These are phyloP conservation scores for Melanotaenia trifasciata DNA, from an alignment of 2,797 vertebrate genomes.

Conservation along the genomic window DNA sequence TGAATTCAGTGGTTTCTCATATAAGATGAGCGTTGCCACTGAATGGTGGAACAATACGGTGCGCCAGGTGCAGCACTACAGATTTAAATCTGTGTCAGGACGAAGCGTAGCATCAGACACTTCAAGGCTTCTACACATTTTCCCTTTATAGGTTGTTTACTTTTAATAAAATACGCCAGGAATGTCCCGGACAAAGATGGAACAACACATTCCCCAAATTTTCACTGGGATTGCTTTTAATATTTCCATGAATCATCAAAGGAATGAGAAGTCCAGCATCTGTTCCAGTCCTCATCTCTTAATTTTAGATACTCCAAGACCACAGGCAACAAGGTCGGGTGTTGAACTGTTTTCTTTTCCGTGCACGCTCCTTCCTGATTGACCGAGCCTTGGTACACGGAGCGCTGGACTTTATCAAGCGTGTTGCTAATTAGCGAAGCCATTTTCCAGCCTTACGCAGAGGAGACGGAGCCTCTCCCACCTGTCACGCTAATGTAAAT, in stretches of 20 bases:
- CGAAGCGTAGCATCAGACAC: slow-evolving; percentile 34
- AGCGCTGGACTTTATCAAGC: slow-evolving; percentile 72
- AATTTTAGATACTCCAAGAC: no score
- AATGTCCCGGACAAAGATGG: slow-evolving; percentile 61
- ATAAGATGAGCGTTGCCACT: no score
- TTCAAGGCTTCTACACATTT: slow-evolving; percentile 47
- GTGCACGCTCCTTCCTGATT: slow-evolving; percentile 40
- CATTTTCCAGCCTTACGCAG: slow-evolving; percentile 57
- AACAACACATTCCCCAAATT: slow-evolving; percentile 61
- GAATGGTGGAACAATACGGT: slow-evolving; percentile 2
- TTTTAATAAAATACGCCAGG: slow-evolving; percentile 38
- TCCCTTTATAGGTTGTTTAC: slow-evolving; percentile 52
- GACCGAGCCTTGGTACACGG: slow-evolving; percentile 48
- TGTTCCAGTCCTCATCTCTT: no score
- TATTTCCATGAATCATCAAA: slow-evolving; percentile 41
- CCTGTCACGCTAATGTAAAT: slow-evolving; percentile 78
- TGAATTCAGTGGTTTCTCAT: slow-evolving; percentile 67
- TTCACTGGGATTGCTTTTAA: slow-evolving; percentile 32
- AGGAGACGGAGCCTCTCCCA: slow-evolving; percentile 53
- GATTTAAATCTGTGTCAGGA: slow-evolving; percentile 22
- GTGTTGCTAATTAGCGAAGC: slow-evolving; percentile 52
- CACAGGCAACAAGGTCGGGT: no score
- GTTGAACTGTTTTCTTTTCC: not conserved
- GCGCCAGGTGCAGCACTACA: slow-evolving; percentile 63
- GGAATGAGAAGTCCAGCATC: no score